phyloP scores from a whole-genome alignment of 2,888 invertebrate genomes.

The Fabriciana adippe region DNA sequence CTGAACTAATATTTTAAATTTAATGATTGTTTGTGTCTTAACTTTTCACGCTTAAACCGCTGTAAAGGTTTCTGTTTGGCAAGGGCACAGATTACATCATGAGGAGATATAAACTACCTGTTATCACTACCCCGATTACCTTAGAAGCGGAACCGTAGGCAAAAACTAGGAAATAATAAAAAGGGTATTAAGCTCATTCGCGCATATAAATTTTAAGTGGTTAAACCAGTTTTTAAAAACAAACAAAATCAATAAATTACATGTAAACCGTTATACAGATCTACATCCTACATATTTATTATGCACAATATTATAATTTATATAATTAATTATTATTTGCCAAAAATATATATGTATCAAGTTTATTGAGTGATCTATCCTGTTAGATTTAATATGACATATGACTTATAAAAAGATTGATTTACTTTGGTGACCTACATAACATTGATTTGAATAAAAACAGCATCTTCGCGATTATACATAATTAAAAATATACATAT shows the following conservation, averaged over 20 bases:
- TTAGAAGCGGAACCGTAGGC: no score
- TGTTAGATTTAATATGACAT: slow-evolving; percentile 27
- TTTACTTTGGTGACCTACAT: slow-evolving; percentile 19
- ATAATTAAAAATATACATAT: slow-evolving; percentile 19
- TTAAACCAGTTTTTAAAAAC: not conserved
- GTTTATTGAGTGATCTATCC: slow-evolving; percentile 24
- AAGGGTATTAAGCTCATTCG: no score
- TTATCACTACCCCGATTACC: no score
- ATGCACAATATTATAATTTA: slow-evolving; percentile 11
- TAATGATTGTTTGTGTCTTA: no score
- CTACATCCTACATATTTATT: not conserved
- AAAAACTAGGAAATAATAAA: no score
- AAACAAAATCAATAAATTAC: not conserved
- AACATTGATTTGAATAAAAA: slow-evolving; percentile 20
- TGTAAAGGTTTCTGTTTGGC: no score
- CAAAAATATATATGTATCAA: slow-evolving; percentile 18
- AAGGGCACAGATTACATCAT: no score
- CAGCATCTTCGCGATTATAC: slow-evolving; percentile 14
- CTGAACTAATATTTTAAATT: no score
- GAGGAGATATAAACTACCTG: no score
- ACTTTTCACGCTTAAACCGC: no score
- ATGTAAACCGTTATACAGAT: not conserved
- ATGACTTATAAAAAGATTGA: slow-evolving; percentile 1
- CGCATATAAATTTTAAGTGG: no score
- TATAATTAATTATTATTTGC: slow-evolving; percentile 28